Evolutionary conservation across 2,113 vertebrate genomes (phyloP), one percentile per base, ranked within the genome.

Genomic region (Notarius quadriscutis): DNA sequence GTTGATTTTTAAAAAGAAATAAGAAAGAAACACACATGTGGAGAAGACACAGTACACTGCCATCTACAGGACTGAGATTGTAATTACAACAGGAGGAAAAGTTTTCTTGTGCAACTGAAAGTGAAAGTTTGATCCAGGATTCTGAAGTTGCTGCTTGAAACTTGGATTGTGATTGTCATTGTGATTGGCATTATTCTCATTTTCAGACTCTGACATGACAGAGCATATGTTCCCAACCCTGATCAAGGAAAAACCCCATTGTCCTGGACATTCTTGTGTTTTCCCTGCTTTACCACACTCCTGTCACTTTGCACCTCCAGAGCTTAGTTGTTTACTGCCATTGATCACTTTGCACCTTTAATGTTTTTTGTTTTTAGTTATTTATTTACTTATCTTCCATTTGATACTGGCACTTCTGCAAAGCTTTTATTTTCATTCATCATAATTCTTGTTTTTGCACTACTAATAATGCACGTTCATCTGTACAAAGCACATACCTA

Each of bases 51-150:
- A 7, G 9, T 58, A 25, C 69, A 25, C 55, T 25, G 78, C 87
- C 88, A 88, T 78, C 87, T 88, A 60, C 41, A 80, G 90, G 87
- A 65, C 41, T 15, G 34, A 57, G 75, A 53, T 41, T 62, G 87
- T 60, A 65, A 89, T 71, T 62, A 11, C 81, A 12, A 62, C 25
- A 9, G 1, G 14, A 84, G 30, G 51, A 22, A 60, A 50, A 18
- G 20, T 41, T 34, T 85, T 60, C 8, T 34, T 8, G 34, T 48
- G 27, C 34, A 83, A 84, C 17, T 6, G 75, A 89, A 90, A 87
- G 77, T 55, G 51, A 84, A 72, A 20, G 20, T 74, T 50, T 83
- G 22, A 55, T 1, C 20, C 14, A 1, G 8, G 8, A 69, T 41
- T 69, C 4, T 25, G 3, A 78, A 12, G 22, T 15, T 80, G 20